Evolutionary conservation across 2,888 invertebrate species (phyloP), one percentile per base, ranked within the genome.

Genomic region (Hirtodrosophila duncani): DNA sequence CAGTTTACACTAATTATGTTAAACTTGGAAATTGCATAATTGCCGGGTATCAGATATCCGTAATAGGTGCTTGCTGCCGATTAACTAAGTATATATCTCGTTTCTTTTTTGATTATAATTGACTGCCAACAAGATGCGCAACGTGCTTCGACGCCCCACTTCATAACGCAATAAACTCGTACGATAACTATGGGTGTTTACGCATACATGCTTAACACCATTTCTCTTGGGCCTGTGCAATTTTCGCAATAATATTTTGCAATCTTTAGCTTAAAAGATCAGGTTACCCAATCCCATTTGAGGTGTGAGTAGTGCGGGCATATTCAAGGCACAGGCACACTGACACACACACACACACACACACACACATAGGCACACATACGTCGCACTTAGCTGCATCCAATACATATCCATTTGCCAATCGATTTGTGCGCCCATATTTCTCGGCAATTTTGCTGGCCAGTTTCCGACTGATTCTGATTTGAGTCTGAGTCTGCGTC

Each of bases 391-490:
- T n/a, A n/a, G n/a, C n/a, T n/a, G n/a, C 21, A 38, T 31, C 62
- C 57, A 60, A 63, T 74, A 58, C 60, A 81, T 79, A 66, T 70
- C 79, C 79, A 81, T 74, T 74, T 81, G 81, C 79, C 72, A 70
- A 74, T 65, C 72, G 75, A 72, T 81, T 81, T 72, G 75, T 57
- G 75, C 45, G 56, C 79, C 53, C 70, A 59, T 78, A 57, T 78
- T 52, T 70, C 67, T 52, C 51, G 63, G 36, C 71, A 57, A 61
- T 63, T 48, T 61, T 61, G 8, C 20, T 5, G 33, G 24, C 29
- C 45, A 21, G 24, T 59, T 46, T 30, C 31, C 17, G 26, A 23
- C 33, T 38, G 11, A n/a, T 31, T 18, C 23, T 11, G 30, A 18
- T 18, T 16, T 9, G 17, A 3, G 13, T n/a, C 10, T 10, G 38